Base-by-base conservation (phyloP, 2,888 invertebrate species). In the Agriopis aurantiaria region DNA sequence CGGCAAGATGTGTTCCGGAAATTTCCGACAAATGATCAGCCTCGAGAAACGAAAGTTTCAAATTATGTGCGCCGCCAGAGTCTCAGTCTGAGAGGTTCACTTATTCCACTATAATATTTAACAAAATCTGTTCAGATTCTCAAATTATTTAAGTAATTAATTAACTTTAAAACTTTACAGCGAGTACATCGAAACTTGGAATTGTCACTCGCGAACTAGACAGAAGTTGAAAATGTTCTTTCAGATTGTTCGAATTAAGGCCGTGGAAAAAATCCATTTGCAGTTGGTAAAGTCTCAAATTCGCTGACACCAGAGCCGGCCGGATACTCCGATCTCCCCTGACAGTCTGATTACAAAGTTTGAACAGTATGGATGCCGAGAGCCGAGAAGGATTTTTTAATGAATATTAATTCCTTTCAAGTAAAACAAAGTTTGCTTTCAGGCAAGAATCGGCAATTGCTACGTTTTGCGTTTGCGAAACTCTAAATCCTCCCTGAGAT, bases 371-470 rank as follows among this genome's bases (percentile, higher is more conserved):
- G 90, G 74, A 90, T 88, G 88, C 82, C 86, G 88, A 83, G 88
- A 88, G 88, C 82, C 85, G 88, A 84, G 88, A 88, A 89, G 90
- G 89, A 91, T 91, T 92, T 92, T 93, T 92, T 92, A 93, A 93
- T 93, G 94, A 92, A 93, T 93, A 93, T 93, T 93, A 93, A 93
- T 93, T 91, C 89, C 85, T 85, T 86, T 84, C 85, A 86, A 90
- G 89, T 89, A 88, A 90, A 91, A 91, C 91, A 93, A 93, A 93
- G 88, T 92, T 93, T 90, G 85, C 83, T 88, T 84, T 88, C 83
- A 51, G 83, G 85, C 86, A 86, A 83, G 88, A 88, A 91, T 91
- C 86, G 86, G 90, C 91, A 91, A 92, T 91, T 90, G 89, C 88
- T 88, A 86, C 87, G 86, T 88, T 91, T 90, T 88, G 85, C 87